phyloP scores from a whole-genome alignment of 2,797 vertebrate species.

The Malacoctenus gilli region DNA sequence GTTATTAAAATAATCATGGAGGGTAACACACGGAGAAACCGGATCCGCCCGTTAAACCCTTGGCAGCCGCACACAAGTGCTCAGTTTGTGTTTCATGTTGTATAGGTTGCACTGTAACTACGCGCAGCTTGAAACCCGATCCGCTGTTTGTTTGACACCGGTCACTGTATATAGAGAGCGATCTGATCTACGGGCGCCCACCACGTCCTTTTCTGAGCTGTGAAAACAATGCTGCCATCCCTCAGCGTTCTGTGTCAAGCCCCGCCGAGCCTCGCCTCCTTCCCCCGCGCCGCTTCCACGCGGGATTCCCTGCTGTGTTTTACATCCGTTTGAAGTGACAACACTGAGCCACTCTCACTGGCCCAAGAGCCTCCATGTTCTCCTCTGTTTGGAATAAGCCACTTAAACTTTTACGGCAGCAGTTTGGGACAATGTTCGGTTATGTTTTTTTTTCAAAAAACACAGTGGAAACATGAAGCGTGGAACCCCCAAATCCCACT shows the following conservation, averaged over 20 bases:
- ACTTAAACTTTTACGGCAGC: too few relatives aligned
- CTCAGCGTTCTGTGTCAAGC: slow-evolving; percentile 34
- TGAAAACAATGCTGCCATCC: slow-evolving; percentile 42
- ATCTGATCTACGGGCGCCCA: slow-evolving; percentile 40
- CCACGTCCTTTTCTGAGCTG: slow-evolving; percentile 26
- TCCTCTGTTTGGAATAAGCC: too few relatives aligned
- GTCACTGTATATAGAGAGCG: slow-evolving; percentile 36
- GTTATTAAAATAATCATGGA: slow-evolving; percentile 48
- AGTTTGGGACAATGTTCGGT: slow-evolving; percentile 38
- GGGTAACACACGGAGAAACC: slow-evolving; percentile 51
- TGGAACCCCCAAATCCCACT: slow-evolving; percentile 59
- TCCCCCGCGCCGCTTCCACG: too few relatives aligned
- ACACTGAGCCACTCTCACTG: too few relatives aligned
- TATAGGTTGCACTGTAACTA: slow-evolving; percentile 68
- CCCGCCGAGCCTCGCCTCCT: background rate
- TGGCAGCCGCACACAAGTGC: slow-evolving; percentile 40
- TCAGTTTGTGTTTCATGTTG: slow-evolving; percentile 63
- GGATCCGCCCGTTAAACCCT: slow-evolving; percentile 44
- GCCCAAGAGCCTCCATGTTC: slow-evolving; percentile 18
- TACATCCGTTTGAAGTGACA: slow-evolving; percentile 12
- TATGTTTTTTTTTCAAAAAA: slow-evolving; percentile 51
- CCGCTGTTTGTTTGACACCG: slow-evolving; percentile 57
- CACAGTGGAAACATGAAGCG: slow-evolving; percentile 42
- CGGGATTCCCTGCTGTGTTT: too few relatives aligned
- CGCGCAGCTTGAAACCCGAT: slow-evolving; percentile 52